Evolutionary conservation across 2,113 vertebrate species (phyloP).

Genomic region (Rostratula benghalensis): DNA sequence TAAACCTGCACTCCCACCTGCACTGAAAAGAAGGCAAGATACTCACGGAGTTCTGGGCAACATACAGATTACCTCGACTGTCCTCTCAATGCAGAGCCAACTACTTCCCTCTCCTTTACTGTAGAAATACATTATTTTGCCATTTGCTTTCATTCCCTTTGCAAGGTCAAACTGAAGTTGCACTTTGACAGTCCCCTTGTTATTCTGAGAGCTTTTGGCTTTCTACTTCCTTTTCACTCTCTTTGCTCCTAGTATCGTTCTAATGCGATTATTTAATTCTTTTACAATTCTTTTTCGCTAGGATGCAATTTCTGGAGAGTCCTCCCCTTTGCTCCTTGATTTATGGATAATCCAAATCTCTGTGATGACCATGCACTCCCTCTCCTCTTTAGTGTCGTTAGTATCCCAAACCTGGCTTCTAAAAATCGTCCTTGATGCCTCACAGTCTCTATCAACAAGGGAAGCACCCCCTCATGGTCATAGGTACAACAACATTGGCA

Average conservation of each 20-base stretch:
- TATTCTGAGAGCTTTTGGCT: neutral
- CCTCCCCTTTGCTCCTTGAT: neutral
- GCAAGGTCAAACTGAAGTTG: neutral
- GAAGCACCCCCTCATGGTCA: fast-evolving
- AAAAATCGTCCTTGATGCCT: neutral
- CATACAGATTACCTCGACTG: neutral
- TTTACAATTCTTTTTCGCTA: neutral
- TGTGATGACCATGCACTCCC: neutral
- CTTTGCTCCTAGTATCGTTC: neutral
- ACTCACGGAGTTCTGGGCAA: neutral
- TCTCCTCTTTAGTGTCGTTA: neutral
- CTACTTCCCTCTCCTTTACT: neutral
- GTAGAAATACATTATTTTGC: neutral
- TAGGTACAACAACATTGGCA: neutral
- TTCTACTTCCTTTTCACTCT: neutral
- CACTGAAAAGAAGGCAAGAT: neutral
- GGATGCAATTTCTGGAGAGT: neutral
- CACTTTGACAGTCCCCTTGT: neutral
- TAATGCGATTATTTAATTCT: neutral
- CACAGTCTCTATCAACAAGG: neutral
- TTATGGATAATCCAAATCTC: neutral
- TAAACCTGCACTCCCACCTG: neutral
- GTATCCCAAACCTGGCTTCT: neutral
- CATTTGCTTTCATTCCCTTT: neutral
- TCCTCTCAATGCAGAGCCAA: neutral